Evolutionary conservation across 2,888 invertebrate genomes (phyloP).

Genomic region (Scaeva pyrastri): DNA sequence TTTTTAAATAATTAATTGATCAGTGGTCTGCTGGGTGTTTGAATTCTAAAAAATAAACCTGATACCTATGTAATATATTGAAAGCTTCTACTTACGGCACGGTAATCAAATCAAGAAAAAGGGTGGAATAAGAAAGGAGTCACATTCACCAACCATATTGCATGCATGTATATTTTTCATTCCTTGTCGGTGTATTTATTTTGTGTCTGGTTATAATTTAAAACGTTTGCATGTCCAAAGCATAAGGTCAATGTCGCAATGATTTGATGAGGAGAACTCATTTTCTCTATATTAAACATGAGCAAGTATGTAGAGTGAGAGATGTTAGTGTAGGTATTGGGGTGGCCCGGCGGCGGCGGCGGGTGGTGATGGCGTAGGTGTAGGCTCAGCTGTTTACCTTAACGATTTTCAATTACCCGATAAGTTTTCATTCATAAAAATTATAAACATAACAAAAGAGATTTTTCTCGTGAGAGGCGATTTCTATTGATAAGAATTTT

Average conservation of each 20-base stretch:
- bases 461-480: neutral
- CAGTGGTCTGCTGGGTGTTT: conserved; percentile 16
- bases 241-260: conserved; percentile 75
- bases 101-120: neutral
- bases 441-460: neutral
- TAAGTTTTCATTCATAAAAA: conserved; percentile 45
- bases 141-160: conserved; percentile 29
- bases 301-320: conserved; percentile 29
- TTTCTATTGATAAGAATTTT: neutral
- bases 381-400: conserved; percentile 72
- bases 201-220: conserved; percentile 74
- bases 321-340: neutral
- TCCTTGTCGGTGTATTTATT: conserved; percentile 73
- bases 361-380: conserved; percentile 12
- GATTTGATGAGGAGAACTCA: conserved; percentile 66
- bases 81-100: conserved; percentile 58
- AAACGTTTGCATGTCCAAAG: conserved; percentile 75
- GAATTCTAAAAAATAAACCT: conserved; percentile 32
- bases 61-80: neutral
- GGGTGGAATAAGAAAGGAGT: neutral
- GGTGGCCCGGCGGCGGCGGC: neutral
- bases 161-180: conserved; percentile 71
- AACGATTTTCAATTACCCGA: conserved; percentile 63
- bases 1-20: conserved; percentile 44
- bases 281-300: conserved; percentile 57